Evolutionary conservation across 2,888 invertebrate species (phyloP).

Genomic region (Stenotaenia linearis): DNA sequence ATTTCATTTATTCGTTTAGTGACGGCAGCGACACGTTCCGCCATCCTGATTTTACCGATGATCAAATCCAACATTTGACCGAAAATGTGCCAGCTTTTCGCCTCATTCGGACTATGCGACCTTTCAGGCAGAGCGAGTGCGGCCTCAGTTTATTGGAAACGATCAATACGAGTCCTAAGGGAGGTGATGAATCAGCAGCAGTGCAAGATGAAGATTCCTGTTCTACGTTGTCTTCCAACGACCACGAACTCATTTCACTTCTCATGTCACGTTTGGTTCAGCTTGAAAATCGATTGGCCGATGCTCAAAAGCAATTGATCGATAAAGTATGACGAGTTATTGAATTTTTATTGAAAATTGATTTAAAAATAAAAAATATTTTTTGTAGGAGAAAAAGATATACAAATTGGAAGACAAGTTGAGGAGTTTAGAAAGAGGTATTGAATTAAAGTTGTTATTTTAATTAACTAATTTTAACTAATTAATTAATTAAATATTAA

Average conservation of each 20-base stretch:
- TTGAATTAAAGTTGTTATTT: too few species aligned
- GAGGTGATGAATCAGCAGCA: neutral
- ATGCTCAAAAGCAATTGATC: constrained; percentile 26
- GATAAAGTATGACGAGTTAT: constrained; percentile 24
- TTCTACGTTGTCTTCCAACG: neutral
- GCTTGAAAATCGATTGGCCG: constrained; percentile 32
- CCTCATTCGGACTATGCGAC: neutral
- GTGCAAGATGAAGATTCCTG: neutral
- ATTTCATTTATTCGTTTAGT: neutral
- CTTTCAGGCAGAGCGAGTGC: neutral
- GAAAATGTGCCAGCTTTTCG: constrained; percentile 27
- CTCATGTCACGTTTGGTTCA: constrained; percentile 34
- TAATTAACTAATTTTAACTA: too few species aligned
- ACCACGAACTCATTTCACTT: constrained; percentile 30
- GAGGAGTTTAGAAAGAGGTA: neutral
- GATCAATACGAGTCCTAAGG: neutral
- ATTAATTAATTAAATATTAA: neutral
- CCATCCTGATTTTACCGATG: neutral
- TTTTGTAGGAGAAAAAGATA: neutral
- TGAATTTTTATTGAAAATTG: neutral
- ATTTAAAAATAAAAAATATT: neutral
- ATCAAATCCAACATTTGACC: constrained; percentile 23
- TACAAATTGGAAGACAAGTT: neutral
- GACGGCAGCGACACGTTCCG: neutral
- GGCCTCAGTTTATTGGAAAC: constrained; percentile 17